Evolutionary conservation across 2,888 invertebrate genomes (phyloP).

Genomic region (Pammene fasciana): DNA sequence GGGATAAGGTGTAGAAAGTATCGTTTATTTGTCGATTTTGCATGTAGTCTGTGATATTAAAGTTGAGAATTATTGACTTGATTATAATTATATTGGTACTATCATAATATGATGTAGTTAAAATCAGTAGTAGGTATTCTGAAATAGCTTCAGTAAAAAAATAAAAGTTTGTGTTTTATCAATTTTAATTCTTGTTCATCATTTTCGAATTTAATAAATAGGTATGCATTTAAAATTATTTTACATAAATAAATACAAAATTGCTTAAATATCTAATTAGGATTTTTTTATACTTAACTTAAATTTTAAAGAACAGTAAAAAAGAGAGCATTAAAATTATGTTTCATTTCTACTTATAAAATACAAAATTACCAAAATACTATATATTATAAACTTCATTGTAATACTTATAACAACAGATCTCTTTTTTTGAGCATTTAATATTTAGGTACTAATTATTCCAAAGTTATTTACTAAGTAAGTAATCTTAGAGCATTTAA

Average conservation of each 20-base stretch:
- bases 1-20: slow-evolving; percentile 6
- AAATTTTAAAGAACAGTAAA: slow-evolving; percentile 14
- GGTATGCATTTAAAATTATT: background rate
- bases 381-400: background rate
- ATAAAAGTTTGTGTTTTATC: background rate
- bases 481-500: background rate
- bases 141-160: background rate
- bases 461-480: background rate
- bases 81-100: background rate
- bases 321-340: slow-evolving; percentile 18
- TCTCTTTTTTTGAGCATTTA: slow-evolving; percentile 28
- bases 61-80: background rate
- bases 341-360: slow-evolving; percentile 13
- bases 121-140: background rate
- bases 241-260: slow-evolving; percentile 10
- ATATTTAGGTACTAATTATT: slow-evolving; percentile 2
- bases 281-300: slow-evolving; percentile 8
- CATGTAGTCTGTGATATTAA: slow-evolving; percentile 38
- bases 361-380: slow-evolving; percentile 3
- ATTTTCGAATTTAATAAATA: slow-evolving; percentile 12
- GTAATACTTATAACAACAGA: slow-evolving; percentile 1
- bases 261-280: slow-evolving; percentile 7
- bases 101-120: background rate
- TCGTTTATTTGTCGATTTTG: slow-evolving; percentile 22
- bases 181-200: slow-evolving; percentile 14